Conservation (phyloP, 2,797 vertebrate species). For the Smutsia temminckii region DNA sequence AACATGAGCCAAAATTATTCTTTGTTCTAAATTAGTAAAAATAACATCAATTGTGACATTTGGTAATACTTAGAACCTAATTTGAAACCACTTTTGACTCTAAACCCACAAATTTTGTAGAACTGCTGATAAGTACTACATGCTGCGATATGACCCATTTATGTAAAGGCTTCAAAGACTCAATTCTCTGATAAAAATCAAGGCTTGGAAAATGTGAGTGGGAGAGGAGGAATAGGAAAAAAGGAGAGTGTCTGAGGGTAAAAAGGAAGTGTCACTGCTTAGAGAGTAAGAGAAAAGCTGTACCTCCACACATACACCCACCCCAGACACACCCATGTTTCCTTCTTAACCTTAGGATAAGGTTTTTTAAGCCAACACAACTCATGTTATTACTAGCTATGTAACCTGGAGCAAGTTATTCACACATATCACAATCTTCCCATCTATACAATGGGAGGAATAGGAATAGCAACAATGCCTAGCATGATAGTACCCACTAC, state of each 20-base stretch:
- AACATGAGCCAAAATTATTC: slow-evolving; percentile 45
- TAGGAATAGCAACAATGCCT: not conserved
- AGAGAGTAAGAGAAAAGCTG: not conserved
- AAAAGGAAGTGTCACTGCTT: not conserved
- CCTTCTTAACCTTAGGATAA: not conserved
- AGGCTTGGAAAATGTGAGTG: not conserved
- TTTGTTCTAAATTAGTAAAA: slow-evolving; percentile 48
- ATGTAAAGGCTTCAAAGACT: not conserved
- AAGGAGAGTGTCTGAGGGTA: not conserved
- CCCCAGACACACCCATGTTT: not conserved
- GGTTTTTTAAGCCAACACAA: not conserved
- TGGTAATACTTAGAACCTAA: slow-evolving; percentile 25
- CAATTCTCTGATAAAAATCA: slow-evolving; percentile 49
- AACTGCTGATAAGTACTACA: not conserved
- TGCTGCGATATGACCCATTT: not conserved
- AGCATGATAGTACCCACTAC: not conserved
- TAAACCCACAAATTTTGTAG: slow-evolving; percentile 15
- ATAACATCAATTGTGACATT: slow-evolving; percentile 14
- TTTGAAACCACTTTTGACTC: slow-evolving; percentile 48
- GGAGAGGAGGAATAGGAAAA: not conserved
- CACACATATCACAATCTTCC: not conserved
- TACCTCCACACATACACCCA: no score
- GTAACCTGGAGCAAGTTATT: not conserved
- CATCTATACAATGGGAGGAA: slow-evolving; percentile 2
- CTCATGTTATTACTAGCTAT: not conserved